Base-by-base conservation (phyloP, 2,797 vertebrate species). In the Molossus molossus region DNA sequence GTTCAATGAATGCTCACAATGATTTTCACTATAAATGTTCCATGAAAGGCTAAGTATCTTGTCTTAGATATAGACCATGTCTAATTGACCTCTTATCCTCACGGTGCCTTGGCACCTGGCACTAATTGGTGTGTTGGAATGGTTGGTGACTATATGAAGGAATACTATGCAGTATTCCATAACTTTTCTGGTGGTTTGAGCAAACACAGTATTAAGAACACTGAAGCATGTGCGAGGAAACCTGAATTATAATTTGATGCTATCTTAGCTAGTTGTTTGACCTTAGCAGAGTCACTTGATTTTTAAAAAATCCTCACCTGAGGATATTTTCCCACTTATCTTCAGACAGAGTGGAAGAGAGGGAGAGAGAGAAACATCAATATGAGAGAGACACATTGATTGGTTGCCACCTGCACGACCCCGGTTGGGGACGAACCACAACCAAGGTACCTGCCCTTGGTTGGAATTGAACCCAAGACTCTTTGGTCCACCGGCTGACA, bases 161-260 rank as follows among this genome's bases (percentile, higher is more conserved):
- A 58, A n/a, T 45, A 37, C 4, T 77, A 11, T 11, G 13, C 3
- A 75, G 45, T 79, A 9, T 33, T 48, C 5, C 7, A 7, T 57
- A 40, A 2, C 25, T 27, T 75, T 64, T 89, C 64, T 72, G 33
- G 13, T 57, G 23, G 1, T 50, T 62, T 84, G 33, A 70, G 70
- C 25, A 92, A 90, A 94, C 18, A 83, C n/a, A 27, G n/a, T 67
- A 25, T 6, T 58, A 95, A 62, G 11, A 60, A 81, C 17, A 92
- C 12, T 18, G 67, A 79, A 40, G n/a, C 33, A 17, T 58, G 5
- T 23, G 17, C 50, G 37, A 11, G 5, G 10, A 80, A 90, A 45
- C 12, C 60, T 53, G n/a, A 81, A 58, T 37, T 88, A 8, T 48
- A 20, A 18, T 21, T 15, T 48, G 57, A 60, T 14, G 91, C 14